Evolutionary conservation across 2,113 vertebrate genomes (phyloP), one percentile per base, ranked within the genome.

Genomic region (Pantherophis guttatus): DNA sequence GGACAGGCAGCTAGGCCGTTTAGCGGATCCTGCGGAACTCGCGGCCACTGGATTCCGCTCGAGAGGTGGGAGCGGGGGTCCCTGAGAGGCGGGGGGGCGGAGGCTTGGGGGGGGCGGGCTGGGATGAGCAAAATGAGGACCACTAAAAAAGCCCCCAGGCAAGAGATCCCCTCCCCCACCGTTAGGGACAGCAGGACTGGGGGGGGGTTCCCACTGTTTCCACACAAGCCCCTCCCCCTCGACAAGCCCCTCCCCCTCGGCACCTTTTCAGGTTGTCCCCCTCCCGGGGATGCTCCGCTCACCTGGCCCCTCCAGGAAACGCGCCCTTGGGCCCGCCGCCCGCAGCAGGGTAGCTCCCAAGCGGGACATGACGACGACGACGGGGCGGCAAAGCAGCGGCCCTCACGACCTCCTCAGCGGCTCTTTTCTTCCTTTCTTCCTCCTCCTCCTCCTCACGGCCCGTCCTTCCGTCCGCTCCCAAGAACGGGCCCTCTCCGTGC

Each of bases 311-410:
- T 11, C 19, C 70, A 81, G 70, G 33, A 81, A 39, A 39, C 92
- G 65, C 0, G 91, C 50, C 29, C 58, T 90, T 3, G 90, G 93
- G 5, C 88, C 85, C 33, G 95, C 54, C 7, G 50, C n/a, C 0
- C 93, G 87, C 24, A 11, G 52, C 81, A 95, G 2, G 3, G 54
- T 10, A 19, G 91, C 65, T 6, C 75, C 91, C 92, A 58, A 55
- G 44, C 92, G 90, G 90, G 94, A 95, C 95, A 96, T 96, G 75
- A 54, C 65, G 55, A 17, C 62, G 29, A 29, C 44, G 8, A 1
- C 26, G 0, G 2, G 15, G 26, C 12, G 5, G 23, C 58, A 26
- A 7, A 7, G 33, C 58, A 10, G 21, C 50, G 53, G 2, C 8
- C 23, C 53, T 53, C 5, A 1, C 15, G 6, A 11, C 5, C 17